Evolutionary conservation across 2,888 invertebrate genomes (phyloP).

Genomic region (Megamerina dolium): DNA sequence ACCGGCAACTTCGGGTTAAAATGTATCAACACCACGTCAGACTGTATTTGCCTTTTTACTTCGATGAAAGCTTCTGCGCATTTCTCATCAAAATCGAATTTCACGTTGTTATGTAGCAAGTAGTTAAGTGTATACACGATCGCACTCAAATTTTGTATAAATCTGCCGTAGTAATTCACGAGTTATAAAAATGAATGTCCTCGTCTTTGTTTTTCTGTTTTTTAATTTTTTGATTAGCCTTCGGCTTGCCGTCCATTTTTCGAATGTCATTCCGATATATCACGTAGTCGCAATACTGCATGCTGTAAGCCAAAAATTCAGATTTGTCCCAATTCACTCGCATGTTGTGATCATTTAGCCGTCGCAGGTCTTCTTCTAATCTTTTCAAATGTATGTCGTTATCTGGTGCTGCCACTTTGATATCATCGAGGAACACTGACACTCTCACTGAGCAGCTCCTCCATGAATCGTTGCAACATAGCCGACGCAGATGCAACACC

Average conservation of each 20-base stretch:
- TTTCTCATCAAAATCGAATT: constrained; percentile 25
- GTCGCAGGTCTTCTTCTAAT: constrained; percentile 24
- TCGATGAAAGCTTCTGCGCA: constrained; percentile 25
- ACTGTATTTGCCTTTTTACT: too few relatives aligned
- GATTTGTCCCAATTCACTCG: constrained; percentile 29
- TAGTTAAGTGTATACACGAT: constrained; percentile 29
- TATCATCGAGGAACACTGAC: constrained; percentile 30
- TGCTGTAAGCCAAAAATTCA: constrained; percentile 26
- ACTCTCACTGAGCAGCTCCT: constrained; percentile 25
- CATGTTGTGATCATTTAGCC: constrained; percentile 26
- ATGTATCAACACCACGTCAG: constrained; percentile 24
- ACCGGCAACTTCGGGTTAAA: constrained; percentile 29
- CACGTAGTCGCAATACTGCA: constrained; percentile 33
- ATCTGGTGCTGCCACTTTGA: constrained; percentile 25
- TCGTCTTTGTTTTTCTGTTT: constrained; percentile 31
- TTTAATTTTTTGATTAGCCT: constrained; percentile 32
- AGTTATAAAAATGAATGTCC: constrained; percentile 30
- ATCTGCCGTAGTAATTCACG: constrained; percentile 37
- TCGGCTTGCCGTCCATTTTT: too few relatives aligned
- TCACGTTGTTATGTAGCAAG: constrained; percentile 24
- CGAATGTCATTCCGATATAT: too few relatives aligned
- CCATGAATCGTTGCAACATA: constrained; percentile 34
- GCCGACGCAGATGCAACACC: constrained; percentile 34
- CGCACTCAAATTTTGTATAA: constrained; percentile 30
- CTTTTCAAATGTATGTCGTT: constrained; percentile 24